Evolutionary conservation across 2,797 vertebrate species (phyloP).

Genomic region (Chromis chromis): DNA sequence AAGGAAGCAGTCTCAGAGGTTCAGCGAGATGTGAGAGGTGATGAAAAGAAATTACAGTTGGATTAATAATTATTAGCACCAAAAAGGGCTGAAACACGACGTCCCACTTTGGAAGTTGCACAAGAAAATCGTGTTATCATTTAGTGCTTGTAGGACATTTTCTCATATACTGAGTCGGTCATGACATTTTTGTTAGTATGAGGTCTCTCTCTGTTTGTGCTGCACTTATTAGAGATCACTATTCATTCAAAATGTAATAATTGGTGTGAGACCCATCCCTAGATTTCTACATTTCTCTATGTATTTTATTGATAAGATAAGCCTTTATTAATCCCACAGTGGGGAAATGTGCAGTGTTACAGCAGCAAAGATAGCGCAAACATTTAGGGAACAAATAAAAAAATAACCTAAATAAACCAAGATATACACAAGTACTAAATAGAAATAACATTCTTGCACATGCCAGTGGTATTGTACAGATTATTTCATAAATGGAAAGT

Average conservation of each 20-base stretch:
- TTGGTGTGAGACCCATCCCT: background rate
- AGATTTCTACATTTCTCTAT: background rate
- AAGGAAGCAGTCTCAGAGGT: constrained; percentile 15
- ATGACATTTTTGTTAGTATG: background rate
- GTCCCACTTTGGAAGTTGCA: background rate
- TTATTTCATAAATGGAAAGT: too few species aligned
- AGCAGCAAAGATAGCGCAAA: too few species aligned
- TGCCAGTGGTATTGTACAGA: too few species aligned
- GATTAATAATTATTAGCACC: constrained; percentile 14
- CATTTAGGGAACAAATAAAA: too few species aligned
- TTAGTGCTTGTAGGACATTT: background rate
- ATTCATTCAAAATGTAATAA: background rate
- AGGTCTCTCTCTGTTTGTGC: background rate
- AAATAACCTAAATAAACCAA: background rate
- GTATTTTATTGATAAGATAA: background rate
- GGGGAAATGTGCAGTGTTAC: too few species aligned
- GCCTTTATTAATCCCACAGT: too few species aligned
- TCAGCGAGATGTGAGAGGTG: constrained; percentile 37
- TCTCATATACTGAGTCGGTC: background rate
- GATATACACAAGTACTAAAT: too few species aligned
- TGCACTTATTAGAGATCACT: background rate
- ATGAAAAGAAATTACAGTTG: constrained; percentile 11
- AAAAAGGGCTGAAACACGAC: constrained; percentile 11
- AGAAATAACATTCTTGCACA: too few species aligned
- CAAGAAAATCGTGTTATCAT: background rate